Evolutionary conservation across 2,113 vertebrate genomes (phyloP).

Genomic region (Xenopus borealis): DNA sequence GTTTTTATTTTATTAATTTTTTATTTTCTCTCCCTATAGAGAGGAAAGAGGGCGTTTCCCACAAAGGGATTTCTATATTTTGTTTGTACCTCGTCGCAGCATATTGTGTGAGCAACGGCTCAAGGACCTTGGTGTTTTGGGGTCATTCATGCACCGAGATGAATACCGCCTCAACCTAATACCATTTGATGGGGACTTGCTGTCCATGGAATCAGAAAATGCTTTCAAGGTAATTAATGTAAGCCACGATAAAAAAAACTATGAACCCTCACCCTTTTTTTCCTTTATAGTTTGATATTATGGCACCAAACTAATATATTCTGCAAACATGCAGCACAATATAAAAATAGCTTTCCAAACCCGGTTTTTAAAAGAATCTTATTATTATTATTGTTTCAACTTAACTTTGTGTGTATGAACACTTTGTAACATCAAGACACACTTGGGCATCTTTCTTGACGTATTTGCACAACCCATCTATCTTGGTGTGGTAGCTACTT

Average conservation of each 20-base stretch:
- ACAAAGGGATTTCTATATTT: constrained; percentile 85
- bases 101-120: constrained; percentile 90
- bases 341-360: too few species aligned
- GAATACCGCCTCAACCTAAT: constrained; percentile 94
- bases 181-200: constrained; percentile 90
- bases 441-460: too few species aligned
- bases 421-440: too few species aligned
- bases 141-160: constrained; percentile 85
- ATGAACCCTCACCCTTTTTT: accelerated
- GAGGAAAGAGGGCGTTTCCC: constrained; percentile 81
- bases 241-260: accelerated
- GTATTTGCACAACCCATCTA: too few species aligned
- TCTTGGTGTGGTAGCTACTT: too few species aligned
- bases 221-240: constrained; percentile 82
- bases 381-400: too few species aligned
- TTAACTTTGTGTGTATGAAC: too few species aligned
- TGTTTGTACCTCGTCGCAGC: constrained; percentile 93
- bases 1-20: too few species aligned
- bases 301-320: too few species aligned
- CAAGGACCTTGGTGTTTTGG: constrained; percentile 88
- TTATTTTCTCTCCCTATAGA: constrained; percentile 56
- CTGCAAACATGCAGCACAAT: too few species aligned
- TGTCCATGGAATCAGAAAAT: constrained; percentile 95
- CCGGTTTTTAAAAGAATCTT: too few species aligned
- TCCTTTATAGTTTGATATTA: too few species aligned